A percentile compares a stretch with the other conserved stretches of the same genome.
Conservation (phyloP, 2,113 vertebrate genomes). For the Zosterops borbonicus region DNA sequence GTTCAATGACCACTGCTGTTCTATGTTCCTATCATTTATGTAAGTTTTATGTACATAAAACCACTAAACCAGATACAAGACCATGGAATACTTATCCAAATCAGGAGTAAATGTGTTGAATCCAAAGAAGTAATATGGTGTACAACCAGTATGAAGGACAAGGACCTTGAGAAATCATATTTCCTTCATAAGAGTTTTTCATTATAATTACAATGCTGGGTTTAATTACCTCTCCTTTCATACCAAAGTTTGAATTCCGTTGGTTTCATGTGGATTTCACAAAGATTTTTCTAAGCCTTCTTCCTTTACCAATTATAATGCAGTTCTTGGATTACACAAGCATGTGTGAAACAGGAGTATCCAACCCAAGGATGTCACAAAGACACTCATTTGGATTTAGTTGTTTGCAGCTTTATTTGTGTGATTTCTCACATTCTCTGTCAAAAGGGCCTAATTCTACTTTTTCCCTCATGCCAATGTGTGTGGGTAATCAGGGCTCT, state of each 20-base stretch:
- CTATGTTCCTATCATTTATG: background rate
- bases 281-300: background rate
- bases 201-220: background rate
- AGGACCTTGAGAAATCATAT: background rate
- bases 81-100: background rate
- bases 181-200: background rate
- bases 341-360: background rate
- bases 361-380: background rate
- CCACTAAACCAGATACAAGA: background rate
- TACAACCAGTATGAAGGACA: background rate
- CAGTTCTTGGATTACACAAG: background rate
- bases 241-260: background rate
- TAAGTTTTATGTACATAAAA: background rate
- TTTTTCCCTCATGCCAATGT: background rate
- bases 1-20: background rate
- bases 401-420: background rate
- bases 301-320: background rate
- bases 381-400: background rate
- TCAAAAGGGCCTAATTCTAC: background rate
- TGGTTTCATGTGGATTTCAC: background rate
- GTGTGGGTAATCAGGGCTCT: background rate
- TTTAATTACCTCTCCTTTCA: background rate
- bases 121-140: background rate
- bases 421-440: conserved; percentile 5
- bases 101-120: background rate